Conservation (phyloP, 2,888 invertebrate species). For the Phlogophora meticulosa region DNA sequence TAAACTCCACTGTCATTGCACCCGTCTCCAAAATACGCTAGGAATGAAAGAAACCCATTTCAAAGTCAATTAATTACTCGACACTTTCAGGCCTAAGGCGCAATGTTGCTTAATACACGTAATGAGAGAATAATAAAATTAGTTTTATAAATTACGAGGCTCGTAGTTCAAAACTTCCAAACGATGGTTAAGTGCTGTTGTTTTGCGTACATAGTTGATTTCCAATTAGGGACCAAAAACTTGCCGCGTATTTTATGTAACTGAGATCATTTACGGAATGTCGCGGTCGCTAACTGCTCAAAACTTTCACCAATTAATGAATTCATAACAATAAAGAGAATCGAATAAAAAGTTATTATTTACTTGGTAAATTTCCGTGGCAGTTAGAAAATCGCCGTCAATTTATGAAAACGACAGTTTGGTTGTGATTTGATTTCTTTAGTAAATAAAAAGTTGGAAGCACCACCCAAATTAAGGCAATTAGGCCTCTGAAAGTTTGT, state of each 20-base stretch:
- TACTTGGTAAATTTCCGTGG: conserved; percentile 59
- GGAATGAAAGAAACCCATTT: conserved; percentile 52
- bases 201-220: conserved; percentile 79
- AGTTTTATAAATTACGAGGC: conserved; percentile 64
- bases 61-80: conserved; percentile 50
- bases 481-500: conserved; percentile 42
- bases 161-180: conserved; percentile 67
- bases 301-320: conserved; percentile 78
- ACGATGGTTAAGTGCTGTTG: conserved; percentile 71
- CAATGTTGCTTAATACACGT: conserved; percentile 56
- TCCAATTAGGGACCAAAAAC: conserved; percentile 82
- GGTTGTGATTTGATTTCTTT: conserved; percentile 63
- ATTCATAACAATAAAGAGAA: conserved; percentile 74
- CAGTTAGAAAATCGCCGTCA: conserved; percentile 54
- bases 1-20: conserved; percentile 4
- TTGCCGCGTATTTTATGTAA: conserved; percentile 80
- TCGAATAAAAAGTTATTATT: conserved; percentile 73
- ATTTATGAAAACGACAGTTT: conserved; percentile 64
- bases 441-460: conserved; percentile 61
- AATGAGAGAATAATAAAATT: conserved; percentile 68
- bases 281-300: conserved; percentile 73
- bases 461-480: conserved; percentile 49
- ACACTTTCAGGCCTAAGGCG: conserved; percentile 48
- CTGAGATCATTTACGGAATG: conserved; percentile 77
- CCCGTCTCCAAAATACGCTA: conserved; percentile 29